A percentile compares a stretch with the other conserved stretches of the same genome.
These are phyloP conservation scores for Sisor rabdophorus DNA, from an alignment of 2,113 vertebrate genomes.

Conservation along the genomic window DNA sequence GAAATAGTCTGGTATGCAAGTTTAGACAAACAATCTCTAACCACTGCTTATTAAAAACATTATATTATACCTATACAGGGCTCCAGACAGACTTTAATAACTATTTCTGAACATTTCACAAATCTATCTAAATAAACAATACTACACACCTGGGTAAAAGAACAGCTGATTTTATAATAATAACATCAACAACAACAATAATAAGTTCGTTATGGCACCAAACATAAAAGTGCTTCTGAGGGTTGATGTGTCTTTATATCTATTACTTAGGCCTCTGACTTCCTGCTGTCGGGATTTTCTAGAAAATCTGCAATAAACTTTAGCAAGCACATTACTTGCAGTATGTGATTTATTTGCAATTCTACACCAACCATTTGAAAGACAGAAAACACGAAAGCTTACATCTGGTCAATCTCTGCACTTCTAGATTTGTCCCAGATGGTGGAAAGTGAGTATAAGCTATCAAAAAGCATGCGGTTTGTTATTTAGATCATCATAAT, in stretches of 20 bases:
- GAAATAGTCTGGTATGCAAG: not conserved
- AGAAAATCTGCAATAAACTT: not conserved
- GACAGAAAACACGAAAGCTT: not conserved
- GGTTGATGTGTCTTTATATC: not conserved
- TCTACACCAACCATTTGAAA: not conserved
- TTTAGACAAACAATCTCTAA: constrained; percentile 6
- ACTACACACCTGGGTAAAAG: not conserved
- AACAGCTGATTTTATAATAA: not conserved
- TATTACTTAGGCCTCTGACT: not conserved
- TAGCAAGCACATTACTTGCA: not conserved
- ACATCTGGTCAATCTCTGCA: not conserved
- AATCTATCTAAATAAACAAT: constrained; percentile 5
- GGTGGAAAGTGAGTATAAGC: not conserved
- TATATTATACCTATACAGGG: not conserved
- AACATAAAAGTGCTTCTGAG: not conserved
- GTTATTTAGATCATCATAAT: not conserved
- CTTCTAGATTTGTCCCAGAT: not conserved
- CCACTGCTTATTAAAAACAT: constrained; percentile 3
- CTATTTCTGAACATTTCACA: not conserved
- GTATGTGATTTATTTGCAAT: not conserved
- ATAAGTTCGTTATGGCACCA: not conserved
- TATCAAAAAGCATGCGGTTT: not conserved
- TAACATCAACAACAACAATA: not conserved
- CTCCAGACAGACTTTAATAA: not conserved
- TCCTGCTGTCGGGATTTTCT: not conserved